Conservation (phyloP, 2,113 vertebrate species). For the Engystomops pustulosus region DNA sequence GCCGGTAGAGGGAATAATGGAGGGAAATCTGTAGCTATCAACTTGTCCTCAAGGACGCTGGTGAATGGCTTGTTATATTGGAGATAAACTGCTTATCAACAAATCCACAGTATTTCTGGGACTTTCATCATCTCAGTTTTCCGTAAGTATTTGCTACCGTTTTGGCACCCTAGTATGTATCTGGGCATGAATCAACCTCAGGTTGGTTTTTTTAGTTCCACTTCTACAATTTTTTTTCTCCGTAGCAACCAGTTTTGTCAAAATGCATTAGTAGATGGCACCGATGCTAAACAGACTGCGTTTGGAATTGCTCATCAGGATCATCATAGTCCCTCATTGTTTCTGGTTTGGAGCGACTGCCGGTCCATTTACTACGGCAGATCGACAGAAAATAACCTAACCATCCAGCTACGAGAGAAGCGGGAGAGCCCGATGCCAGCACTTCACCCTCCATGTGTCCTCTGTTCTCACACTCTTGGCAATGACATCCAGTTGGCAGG, state of each 20-base stretch:
- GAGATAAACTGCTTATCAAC: not conserved
- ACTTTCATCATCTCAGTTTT: slow-evolving; percentile 27
- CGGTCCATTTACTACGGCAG: no score
- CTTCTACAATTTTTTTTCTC: not conserved
- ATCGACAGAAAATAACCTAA: not conserved
- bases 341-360: no score
- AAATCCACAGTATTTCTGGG: not conserved
- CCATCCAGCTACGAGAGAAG: not conserved
- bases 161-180: not conserved
- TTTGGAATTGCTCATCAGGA: not conserved
- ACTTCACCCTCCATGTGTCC: not conserved
- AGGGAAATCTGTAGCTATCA: no score
- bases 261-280: not conserved
- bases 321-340: not conserved
- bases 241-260: not conserved
- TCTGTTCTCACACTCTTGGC: not conserved
- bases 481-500: not conserved
- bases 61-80: not conserved
- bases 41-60: no score
- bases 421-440: not conserved
- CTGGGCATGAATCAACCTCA: not conserved
- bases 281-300: not conserved
- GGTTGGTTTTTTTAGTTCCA: not conserved
- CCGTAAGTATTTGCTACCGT: no score
- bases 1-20: no score